Evolutionary conservation across 2,113 vertebrate genomes (phyloP).

Genomic region (Athene cunicularia): DNA sequence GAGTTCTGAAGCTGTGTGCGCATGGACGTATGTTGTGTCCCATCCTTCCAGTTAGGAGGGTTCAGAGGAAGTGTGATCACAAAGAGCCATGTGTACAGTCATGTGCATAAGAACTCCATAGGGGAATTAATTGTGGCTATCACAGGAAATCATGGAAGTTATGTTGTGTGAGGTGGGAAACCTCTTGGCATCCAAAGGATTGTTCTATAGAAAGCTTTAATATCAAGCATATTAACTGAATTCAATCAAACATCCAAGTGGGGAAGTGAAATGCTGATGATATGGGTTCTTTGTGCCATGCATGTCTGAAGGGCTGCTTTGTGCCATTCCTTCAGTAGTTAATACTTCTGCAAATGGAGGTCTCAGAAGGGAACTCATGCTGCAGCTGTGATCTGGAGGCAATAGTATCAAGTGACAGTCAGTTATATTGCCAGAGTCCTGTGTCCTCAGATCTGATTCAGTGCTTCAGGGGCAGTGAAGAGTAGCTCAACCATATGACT

Average conservation of each 20-base stretch:
- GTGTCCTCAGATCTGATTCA: neutral
- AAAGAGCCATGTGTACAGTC: neutral
- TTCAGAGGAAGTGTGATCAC: neutral
- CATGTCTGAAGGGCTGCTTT: neutral
- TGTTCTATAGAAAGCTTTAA: neutral
- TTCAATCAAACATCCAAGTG: neutral
- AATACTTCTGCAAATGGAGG: neutral
- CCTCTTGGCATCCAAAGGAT: neutral
- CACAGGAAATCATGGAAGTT: neutral
- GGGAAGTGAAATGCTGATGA: neutral
- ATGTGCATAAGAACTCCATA: neutral
- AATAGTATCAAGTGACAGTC: neutral
- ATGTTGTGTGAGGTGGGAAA: neutral
- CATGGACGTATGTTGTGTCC: neutral
- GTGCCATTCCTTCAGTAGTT: neutral
- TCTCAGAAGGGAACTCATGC: neutral
- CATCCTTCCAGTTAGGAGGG: neutral
- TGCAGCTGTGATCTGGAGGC: neutral
- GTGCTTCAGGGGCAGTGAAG: neutral
- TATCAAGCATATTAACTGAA: neutral
- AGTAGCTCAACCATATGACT: neutral
- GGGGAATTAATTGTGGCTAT: neutral
- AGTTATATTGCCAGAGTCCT: neutral
- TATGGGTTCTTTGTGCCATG: too few species aligned
- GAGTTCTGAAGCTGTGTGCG: neutral